Evolutionary conservation across 2,888 invertebrate species (phyloP), one percentile per base, ranked within the genome.

Genomic region (Caenorhabditis sp.): DNA sequence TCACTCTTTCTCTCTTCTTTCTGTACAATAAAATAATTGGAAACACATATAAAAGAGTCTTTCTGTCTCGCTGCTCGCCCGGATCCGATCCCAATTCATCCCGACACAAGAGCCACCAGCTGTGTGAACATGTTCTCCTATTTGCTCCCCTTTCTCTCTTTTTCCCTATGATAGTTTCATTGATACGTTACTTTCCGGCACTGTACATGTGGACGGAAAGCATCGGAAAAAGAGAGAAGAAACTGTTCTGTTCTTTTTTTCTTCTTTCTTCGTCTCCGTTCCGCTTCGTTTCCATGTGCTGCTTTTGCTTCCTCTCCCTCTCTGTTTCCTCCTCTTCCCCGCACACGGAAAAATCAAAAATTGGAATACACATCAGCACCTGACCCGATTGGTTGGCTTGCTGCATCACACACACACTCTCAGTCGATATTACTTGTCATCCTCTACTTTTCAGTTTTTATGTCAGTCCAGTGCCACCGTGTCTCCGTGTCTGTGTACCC

Each of bases 1-100:
- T 28, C 65, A 37, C 28, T 18, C n/a, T n/a, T n/a, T 8, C 50
- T 50, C 24, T 4, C 4, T 9, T 5, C 4, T 4, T 8, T 51
- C 51, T 24, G 51, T 51, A 51, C 35, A 69, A 69, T 69, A 50
- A 69, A 69, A 69, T 69, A 70, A 61, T 70, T 70, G 61, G 70
- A 70, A 61, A 70, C 70, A 60, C 24, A 47, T 67, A 44, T 44
- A 15, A 44, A 44, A 44, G 44, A n/a, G 44, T n/a, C n/a, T n/a
- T n/a, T n/a, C n/a, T n/a, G n/a, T n/a, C n/a, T n/a, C n/a, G n/a
- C n/a, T n/a, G n/a, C n/a, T n/a, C n/a, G n/a, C n/a, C n/a, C n/a
- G n/a, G n/a, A n/a, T n/a, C n/a, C n/a, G n/a, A n/a, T n/a, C n/a
- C 50, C 47, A 18, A 11, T 11, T n/a, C 5, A 4, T 18, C 9